phyloP scores from a whole-genome alignment of 2,888 invertebrate genomes.

The Tillus elongatus region DNA sequence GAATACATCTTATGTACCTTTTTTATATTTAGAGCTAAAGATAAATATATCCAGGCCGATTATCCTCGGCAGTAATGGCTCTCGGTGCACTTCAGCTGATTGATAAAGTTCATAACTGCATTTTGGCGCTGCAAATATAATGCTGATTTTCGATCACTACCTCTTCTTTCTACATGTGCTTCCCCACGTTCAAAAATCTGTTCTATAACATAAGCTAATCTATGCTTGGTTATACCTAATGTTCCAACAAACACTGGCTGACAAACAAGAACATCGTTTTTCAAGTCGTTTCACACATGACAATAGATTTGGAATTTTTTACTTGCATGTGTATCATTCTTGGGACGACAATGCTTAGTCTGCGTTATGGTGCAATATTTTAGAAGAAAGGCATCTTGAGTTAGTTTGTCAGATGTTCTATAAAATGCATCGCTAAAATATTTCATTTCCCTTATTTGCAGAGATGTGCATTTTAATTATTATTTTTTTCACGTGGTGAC shows the following conservation, averaged over 20 bases:
- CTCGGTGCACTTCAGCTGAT: slow-evolving; percentile 4
- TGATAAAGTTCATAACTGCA: slow-evolving; percentile 2
- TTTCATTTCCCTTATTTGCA: slow-evolving; percentile 1
- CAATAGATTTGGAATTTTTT: slow-evolving; percentile 3
- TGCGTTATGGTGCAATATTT: slow-evolving; percentile 2
- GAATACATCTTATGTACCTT: neutral
- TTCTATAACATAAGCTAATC: slow-evolving; percentile 3
- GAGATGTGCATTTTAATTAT: slow-evolving; percentile 2
- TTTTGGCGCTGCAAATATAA: neutral
- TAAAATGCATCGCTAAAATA: slow-evolving; percentile 1
- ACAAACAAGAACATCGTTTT: slow-evolving; percentile 2
- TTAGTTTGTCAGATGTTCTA: slow-evolving; percentile 2
- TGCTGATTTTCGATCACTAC: neutral
- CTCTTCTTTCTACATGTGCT: slow-evolving; percentile 2
- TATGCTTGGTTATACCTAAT: slow-evolving; percentile 1
- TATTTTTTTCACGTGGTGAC: neutral
- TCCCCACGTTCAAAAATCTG: slow-evolving; percentile 1
- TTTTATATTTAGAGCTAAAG: neutral
- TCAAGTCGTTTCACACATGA: slow-evolving; percentile 2
- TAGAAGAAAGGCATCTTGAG: slow-evolving; percentile 3
- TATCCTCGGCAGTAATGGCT: slow-evolving; percentile 2
- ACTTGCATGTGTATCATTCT: neutral
- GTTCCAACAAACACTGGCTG: slow-evolving; percentile 1
- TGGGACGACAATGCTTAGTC: slow-evolving; percentile 4
- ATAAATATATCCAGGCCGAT: slow-evolving; percentile 2